Evolutionary conservation across 2,797 vertebrate species (phyloP), one percentile per base, ranked within the genome.

Genomic region (Tragelaphus oryx): DNA sequence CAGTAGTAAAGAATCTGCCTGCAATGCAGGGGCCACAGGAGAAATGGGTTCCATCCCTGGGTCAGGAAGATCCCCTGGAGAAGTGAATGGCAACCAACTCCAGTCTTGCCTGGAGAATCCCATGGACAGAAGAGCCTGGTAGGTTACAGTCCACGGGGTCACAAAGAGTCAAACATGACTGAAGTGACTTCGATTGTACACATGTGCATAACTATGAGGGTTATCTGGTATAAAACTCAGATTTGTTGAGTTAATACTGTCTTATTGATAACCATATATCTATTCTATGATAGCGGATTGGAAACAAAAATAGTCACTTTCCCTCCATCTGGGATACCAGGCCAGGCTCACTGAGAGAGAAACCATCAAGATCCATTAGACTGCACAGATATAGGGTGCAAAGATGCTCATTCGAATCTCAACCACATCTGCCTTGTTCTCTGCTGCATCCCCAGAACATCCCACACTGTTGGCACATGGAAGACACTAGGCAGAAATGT

Each of bases 171-270:
- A 74, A 5, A 74, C 37, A 44, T 0, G 0, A 74, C 37, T 74
- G 22, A 74, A 44, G 11, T 1, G 0, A 74, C 22, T 74, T 44
- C 0, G 0, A 26, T 10, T 20, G 9, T 37, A 37, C 0, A 0
- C 65, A 37, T 2, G 12, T 3, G 0, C 6, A 71, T 22, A 71
- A 44, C 68, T 62, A 44, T n/a, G 7, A 52, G 22, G 26, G 2
- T 1, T 33, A 86, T 8, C 14, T 10, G 28, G 10, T 60, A 26
- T 11, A 3, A 55, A 54, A 3, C 20, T 60, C 37, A 44, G 48
- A 33, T 82, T 52, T 76, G 4, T 26, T 4, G 8, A 37, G 48
- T 65, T 44, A 76, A 3, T 26, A n/a, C 10, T 44, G 20, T 85
- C 68, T 82, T 55, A 74, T 8, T 82, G 33, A 59, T 50, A 80